Percentiles rank a stretch among this genome's conserved stretches.
Evolutionary conservation across 2,888 invertebrate genomes (phyloP).

Genomic region (Parnassius orleans): DNA sequence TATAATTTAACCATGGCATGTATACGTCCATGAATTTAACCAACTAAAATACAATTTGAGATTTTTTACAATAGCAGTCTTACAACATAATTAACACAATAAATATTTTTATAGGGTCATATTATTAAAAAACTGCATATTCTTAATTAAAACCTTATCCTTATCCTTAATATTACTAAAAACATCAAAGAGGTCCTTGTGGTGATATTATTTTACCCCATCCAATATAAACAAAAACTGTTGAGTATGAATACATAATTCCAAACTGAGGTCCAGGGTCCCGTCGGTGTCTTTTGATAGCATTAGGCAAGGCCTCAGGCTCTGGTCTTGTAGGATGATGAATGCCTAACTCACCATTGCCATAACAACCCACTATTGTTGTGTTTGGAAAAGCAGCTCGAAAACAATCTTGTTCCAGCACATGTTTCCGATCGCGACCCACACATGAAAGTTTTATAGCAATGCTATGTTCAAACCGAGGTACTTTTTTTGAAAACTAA

Average conservation of each 20-base stretch:
- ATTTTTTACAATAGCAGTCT: neutral
- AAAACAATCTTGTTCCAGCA: conserved; percentile 61
- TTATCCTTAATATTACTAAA: neutral
- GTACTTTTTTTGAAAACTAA: conserved; percentile 66
- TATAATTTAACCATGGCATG: too few species aligned
- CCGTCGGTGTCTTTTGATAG: conserved; percentile 42
- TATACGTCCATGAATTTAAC: too few species aligned
- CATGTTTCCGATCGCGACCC: conserved; percentile 64
- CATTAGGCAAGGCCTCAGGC: conserved; percentile 28
- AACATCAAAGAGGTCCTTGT: conserved; percentile 12
- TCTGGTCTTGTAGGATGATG: conserved; percentile 50
- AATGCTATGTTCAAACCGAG: conserved; percentile 63
- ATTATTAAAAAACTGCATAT: neutral
- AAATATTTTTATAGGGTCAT: neutral
- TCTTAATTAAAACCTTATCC: neutral
- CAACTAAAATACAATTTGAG: too few species aligned
- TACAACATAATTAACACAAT: neutral
- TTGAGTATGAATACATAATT: conserved; percentile 68
- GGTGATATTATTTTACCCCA: conserved; percentile 59
- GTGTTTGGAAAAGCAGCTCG: conserved; percentile 63
- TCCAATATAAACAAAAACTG: conserved; percentile 69
- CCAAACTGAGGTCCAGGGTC: conserved; percentile 47
- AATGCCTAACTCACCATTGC: conserved; percentile 69
- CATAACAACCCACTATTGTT: conserved; percentile 64
- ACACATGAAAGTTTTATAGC: conserved; percentile 69